Evolutionary conservation across 1,140 invertebrate genomes (phyloP), one percentile per base, ranked within the genome.

Genomic region (Mamestra configurata): DNA sequence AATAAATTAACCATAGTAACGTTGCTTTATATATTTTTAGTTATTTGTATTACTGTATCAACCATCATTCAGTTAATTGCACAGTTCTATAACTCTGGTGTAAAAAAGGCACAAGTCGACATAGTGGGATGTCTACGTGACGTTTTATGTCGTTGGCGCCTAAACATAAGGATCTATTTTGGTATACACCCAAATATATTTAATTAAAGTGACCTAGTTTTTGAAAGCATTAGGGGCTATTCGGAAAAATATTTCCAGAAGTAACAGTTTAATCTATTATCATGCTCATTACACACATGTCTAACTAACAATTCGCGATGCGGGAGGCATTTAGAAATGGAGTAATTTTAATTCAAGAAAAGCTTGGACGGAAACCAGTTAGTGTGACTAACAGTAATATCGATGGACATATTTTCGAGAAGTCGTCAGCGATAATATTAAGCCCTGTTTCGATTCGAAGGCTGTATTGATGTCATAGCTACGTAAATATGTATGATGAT

Each of bases 381-480:
- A 61, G 24, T 61, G 20, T 55, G 53, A 55, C 31, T 64, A 40
- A 35, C 40, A 46, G 53, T 73, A 27, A 40, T 40, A 40, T 55
- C 13, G 49, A 53, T 8, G 35, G 20, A 57, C 20, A 75, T 57
- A 68, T 53, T 66, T 55, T 68, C 27, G 22, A 68, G 59, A 55
- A 55, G 37, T 68, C 61, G 53, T 79, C 66, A 79, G 18, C 68
- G n/a, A 61, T 72, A 72, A 72, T 78, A n/a, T 66, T 71, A 46
- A 31, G 22, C 31, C 31, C 37, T 49, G 22, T 46, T 24, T 27
- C 20, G 8, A 55, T 53, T 73, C 35, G 11, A 20, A 81, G 75
- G 68, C 51, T 75, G 46, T 22, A 68, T 75, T 75, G 79, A 70
- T 71, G 64, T 76, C 79, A 80, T 71, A 46, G 59, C 59, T 64